These are phyloP conservation scores for Galerucella calmariensis DNA, from an alignment of 2,888 invertebrate species.

Conservation along the genomic window DNA sequence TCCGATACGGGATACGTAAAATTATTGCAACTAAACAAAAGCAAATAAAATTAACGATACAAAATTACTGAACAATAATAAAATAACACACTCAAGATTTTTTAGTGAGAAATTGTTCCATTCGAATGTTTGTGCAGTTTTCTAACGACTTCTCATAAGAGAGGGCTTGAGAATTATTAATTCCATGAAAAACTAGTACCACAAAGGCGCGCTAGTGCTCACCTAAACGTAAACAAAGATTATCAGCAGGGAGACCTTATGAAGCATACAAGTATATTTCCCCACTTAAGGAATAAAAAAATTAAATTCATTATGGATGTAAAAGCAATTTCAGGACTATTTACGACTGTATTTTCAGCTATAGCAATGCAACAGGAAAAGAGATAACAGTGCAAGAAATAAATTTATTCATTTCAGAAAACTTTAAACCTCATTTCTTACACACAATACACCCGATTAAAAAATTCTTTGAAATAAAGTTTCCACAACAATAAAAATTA, in stretches of 20 bases:
- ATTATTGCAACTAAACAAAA: background rate
- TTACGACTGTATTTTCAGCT: slow-evolving; percentile 51
- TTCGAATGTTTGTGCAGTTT: background rate
- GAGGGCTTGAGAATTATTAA: slow-evolving; percentile 18
- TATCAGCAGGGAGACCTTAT: slow-evolving; percentile 38
- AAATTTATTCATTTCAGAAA: slow-evolving; percentile 57
- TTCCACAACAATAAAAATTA: slow-evolving; percentile 56
- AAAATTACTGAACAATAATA: background rate
- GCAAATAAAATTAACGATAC: background rate
- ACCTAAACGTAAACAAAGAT: slow-evolving; percentile 35
- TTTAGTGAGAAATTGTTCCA: background rate
- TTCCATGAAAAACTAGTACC: slow-evolving; percentile 17
- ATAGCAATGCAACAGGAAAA: slow-evolving; percentile 55
- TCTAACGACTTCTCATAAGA: slow-evolving; percentile 7
- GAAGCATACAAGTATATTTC: slow-evolving; percentile 39
- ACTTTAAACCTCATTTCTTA: slow-evolving; percentile 53
- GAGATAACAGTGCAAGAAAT: slow-evolving; percentile 55
- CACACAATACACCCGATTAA: slow-evolving; percentile 57
- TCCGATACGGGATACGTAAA: no score
- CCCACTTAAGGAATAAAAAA: slow-evolving; percentile 45
- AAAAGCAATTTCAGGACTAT: slow-evolving; percentile 49
- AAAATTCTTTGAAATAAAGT: slow-evolving; percentile 56
- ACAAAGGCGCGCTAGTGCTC: slow-evolving; percentile 15
- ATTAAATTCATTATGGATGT: slow-evolving; percentile 52
- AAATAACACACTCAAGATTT: background rate